phyloP scores from a whole-genome alignment of 2,888 invertebrate species.

The Parascotia fuliginaria region DNA sequence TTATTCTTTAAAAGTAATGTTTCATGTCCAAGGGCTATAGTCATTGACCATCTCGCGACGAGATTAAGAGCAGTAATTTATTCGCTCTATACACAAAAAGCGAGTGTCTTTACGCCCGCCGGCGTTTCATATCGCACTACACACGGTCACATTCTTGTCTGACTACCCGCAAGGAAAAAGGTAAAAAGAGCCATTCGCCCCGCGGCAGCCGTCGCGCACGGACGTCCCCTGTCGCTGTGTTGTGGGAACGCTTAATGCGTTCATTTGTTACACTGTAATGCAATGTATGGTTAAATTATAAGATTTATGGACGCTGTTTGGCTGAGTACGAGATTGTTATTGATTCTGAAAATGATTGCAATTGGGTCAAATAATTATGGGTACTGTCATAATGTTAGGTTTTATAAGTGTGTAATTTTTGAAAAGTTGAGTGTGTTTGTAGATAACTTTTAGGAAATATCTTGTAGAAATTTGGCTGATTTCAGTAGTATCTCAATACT shows the following conservation, averaged over 20 bases:
- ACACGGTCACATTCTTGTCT: constrained; percentile 72
- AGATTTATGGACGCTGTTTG: constrained; percentile 31
- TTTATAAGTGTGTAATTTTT: too few relatives aligned
- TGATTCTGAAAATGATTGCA: not conserved
- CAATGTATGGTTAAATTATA: constrained; percentile 32
- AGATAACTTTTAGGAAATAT: too few relatives aligned
- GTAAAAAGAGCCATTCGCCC: constrained; percentile 57
- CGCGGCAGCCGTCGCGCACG: constrained; percentile 58
- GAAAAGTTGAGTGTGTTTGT: too few relatives aligned
- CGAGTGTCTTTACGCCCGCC: constrained; percentile 60
- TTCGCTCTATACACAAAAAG: constrained; percentile 54
- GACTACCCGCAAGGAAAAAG: constrained; percentile 65
- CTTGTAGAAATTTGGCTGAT: too few relatives aligned
- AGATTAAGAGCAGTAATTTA: constrained; percentile 58
- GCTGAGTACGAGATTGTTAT: constrained; percentile 12
- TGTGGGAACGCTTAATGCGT: constrained; percentile 59
- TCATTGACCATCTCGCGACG: constrained; percentile 45
- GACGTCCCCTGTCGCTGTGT: constrained; percentile 68
- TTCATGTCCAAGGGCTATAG: constrained; percentile 42
- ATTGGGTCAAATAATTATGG: not conserved
- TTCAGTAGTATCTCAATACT: too few relatives aligned
- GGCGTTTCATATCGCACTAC: constrained; percentile 73
- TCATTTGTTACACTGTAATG: constrained; percentile 56
- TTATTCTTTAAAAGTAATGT: constrained; percentile 28
- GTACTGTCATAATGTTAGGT: too few relatives aligned